A percentile compares a stretch with the other conserved stretches of the same genome.
Evolutionary conservation across 2,113 vertebrate genomes (phyloP).

Genomic region (Heterocephalus glaber): DNA sequence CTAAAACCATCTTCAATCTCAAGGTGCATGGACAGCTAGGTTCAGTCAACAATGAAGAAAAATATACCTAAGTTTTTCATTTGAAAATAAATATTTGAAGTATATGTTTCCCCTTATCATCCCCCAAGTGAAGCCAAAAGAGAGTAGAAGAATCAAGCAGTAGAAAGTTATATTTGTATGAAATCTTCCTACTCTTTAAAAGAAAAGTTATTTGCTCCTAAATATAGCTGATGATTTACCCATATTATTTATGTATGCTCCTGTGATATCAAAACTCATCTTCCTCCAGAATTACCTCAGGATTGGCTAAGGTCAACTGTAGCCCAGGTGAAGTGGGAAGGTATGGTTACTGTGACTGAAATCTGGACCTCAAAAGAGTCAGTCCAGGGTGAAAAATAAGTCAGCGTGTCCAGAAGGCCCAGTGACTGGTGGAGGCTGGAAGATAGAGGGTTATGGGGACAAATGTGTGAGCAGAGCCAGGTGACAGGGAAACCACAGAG

Average conservation of each 20-base stretch:
- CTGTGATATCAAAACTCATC: background rate
- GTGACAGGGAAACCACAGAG: background rate
- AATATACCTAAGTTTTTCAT: background rate
- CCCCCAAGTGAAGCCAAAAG: background rate
- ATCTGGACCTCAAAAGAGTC: background rate
- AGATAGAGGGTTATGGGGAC: background rate
- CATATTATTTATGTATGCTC: background rate
- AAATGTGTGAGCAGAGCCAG: background rate
- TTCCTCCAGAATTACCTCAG: background rate
- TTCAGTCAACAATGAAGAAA: background rate
- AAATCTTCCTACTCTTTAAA: conserved; percentile 1
- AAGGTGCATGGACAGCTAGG: background rate
- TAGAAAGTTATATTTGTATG: background rate
- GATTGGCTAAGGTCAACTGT: background rate
- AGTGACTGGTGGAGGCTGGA: background rate
- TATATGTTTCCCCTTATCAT: background rate
- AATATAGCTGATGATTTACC: background rate
- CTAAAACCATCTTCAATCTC: background rate
- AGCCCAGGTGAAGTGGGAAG: background rate
- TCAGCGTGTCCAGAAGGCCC: background rate
- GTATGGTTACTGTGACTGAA: background rate
- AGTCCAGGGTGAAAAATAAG: background rate
- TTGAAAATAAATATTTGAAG: conserved; percentile 30
- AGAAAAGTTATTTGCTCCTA: conserved; percentile 35
- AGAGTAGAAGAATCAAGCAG: background rate